Percentiles rank a stretch among this genome's conserved stretches.
Conservation (phyloP, 2,797 vertebrate species). For the Scolopax bukidnonensis region DNA sequence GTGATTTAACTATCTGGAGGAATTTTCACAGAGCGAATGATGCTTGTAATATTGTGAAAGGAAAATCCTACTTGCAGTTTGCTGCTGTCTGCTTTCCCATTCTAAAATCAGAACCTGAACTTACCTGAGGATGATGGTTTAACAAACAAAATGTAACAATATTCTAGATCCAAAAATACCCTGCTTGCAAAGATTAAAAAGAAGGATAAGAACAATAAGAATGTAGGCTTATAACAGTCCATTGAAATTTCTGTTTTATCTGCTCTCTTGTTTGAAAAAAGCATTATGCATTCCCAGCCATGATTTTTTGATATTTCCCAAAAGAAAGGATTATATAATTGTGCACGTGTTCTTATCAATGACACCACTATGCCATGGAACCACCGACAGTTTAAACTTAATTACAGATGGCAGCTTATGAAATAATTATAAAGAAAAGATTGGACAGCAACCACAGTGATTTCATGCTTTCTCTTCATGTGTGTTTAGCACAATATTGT, state of each 20-base stretch:
- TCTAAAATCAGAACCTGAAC: background rate
- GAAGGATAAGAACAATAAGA: background rate
- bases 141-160: background rate
- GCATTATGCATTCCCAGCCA: background rate
- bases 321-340: constrained; percentile 43
- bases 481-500: background rate
- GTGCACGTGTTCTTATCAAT: constrained; percentile 1
- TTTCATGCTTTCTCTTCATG: constrained; percentile 18
- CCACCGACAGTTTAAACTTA: constrained; percentile 44
- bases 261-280: background rate
- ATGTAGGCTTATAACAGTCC: background rate
- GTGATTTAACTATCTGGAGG: background rate
- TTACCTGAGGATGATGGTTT: background rate
- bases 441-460: constrained; percentile 16
- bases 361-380: constrained; percentile 35
- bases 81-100: background rate
- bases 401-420: constrained; percentile 52
- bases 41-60: background rate
- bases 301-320: constrained; percentile 37
- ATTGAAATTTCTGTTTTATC: constrained; percentile 19
- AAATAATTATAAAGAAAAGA: constrained; percentile 61
- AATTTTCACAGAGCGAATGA: background rate
- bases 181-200: background rate
- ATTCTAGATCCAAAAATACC: background rate
- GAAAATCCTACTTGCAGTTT: background rate